Conservation (phyloP, 30 jellyfish, hydroid and myxozoan genomes). For the Rhopilema esculentum region DNA sequence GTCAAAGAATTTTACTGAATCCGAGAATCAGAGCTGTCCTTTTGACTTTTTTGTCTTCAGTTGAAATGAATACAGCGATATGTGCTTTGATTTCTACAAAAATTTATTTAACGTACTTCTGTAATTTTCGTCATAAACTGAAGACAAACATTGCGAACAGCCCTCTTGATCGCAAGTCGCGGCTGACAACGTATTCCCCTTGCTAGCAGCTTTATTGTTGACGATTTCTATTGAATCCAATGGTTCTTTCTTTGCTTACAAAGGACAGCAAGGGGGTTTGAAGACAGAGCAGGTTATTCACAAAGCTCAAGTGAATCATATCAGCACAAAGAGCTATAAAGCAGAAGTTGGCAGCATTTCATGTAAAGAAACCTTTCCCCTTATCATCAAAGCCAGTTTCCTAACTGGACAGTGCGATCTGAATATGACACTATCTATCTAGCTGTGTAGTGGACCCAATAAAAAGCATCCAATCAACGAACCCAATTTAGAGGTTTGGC, state of each 20-base stretch:
- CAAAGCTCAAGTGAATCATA: not conserved
- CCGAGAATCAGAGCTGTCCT: not conserved
- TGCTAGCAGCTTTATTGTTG: not conserved
- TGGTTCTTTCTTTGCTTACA: slow-evolving; percentile 1
- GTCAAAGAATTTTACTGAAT: not conserved
- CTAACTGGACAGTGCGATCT: no score
- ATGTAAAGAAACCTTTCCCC: not conserved
- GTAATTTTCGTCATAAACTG: not conserved
- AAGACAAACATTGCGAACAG: not conserved
- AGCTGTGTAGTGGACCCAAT: no score
- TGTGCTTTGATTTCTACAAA: not conserved
- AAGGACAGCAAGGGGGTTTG: slow-evolving; percentile 18
- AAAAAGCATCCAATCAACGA: no score
- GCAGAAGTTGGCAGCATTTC: not conserved
- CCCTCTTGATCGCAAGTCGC: not conserved
- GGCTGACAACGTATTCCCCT: not conserved
- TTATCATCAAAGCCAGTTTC: no score
- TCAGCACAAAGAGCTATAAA: not conserved
- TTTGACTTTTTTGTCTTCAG: not conserved
- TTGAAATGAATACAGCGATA: not conserved
- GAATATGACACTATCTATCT: no score
- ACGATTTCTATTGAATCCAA: slow-evolving; percentile 23
- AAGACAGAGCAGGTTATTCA: not conserved
- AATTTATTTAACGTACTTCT: not conserved
- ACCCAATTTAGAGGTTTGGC: no score